Evolutionary conservation across 64 coral and sea anemone species (phyloP).

Genomic region (Stichodactyla helianthus): DNA sequence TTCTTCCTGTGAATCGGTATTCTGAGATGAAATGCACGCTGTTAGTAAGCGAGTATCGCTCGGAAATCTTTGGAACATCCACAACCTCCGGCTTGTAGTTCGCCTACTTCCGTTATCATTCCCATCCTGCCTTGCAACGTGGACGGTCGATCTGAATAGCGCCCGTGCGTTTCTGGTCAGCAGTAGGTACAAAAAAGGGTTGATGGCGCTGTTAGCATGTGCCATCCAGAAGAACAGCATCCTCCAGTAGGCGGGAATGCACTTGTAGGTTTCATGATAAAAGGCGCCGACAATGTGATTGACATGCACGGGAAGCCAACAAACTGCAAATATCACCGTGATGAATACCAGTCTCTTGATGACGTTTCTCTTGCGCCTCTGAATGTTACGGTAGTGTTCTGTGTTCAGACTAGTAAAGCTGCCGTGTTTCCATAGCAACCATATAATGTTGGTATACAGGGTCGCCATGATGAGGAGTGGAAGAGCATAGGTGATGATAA

Average conservation of each 20-base stretch:
- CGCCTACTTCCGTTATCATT: conserved; percentile 10
- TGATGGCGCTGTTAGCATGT: conserved; percentile 60
- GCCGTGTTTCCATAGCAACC: conserved; percentile 20
- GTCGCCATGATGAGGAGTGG: conserved; percentile 38
- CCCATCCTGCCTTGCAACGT: conserved; percentile 8
- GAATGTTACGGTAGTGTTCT: conserved; percentile 39
- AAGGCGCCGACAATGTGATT: conserved; percentile 36
- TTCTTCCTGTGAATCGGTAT: background rate
- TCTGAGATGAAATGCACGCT: background rate
- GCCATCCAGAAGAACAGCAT: conserved; percentile 45
- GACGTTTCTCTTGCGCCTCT: conserved; percentile 26
- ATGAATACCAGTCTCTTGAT: conserved; percentile 42
- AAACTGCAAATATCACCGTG: conserved; percentile 54
- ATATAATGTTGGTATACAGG: conserved; percentile 42
- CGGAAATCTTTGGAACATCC: conserved; percentile 9
- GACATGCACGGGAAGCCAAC: conserved; percentile 72
- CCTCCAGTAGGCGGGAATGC: conserved; percentile 3
- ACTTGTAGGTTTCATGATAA: background rate
- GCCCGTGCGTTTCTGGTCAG: conserved; percentile 48
- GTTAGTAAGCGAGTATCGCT: conserved; percentile 9
- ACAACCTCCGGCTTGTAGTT: background rate
- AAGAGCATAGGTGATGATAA: conserved; percentile 9
- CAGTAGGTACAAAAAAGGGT: conserved; percentile 49
- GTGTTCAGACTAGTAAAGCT: conserved; percentile 10
- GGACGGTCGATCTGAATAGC: conserved; percentile 19